Base-by-base conservation (phyloP, 2,797 vertebrate genomes). In the Calcarius lapponicus region DNA sequence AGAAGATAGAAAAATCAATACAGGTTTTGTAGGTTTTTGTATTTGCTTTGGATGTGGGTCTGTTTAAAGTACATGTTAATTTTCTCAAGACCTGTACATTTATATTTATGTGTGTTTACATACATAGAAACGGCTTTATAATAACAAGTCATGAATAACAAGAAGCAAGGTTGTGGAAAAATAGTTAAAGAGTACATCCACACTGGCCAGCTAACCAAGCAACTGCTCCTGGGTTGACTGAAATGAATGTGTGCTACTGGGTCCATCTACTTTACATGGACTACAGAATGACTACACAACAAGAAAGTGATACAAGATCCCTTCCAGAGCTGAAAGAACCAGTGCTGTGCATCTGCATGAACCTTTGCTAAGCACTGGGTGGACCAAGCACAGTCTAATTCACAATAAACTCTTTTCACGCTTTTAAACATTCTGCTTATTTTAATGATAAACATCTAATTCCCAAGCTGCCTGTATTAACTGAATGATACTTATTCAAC, bases 371-470 rank as follows among this genome's bases (percentile, higher is more conserved):
- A 78, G 45, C n/a, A 58, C 42, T 20, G 31, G 13, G 34, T 43
- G 18, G 43, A 81, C 50, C 58, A 75, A 60, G 38, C 42, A 54
- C 9, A 22, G 34, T 8, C 34, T 56, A 31, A 80, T 42, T 48
- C 53, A 93, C 75, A 87, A 42, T 17, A 50, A 92, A 66, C 22
- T 51, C 93, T 93, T 91, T 81, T 92, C 66, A 86, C 45, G 24
- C 70, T 88, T 90, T 90, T 84, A 90, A 90, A 81, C 28, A 6
- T 88, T 79, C 83, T 84, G 56, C 73, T 95, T 79, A 72, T 90
- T 94, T 95, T 81, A 90, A 92, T 48, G 88, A 92, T 79, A 93
- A 86, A 80, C 76, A 86, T 51, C n/a, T 66, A 79, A 94, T 88
- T 94, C 93, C 92, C 93, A 90, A 79, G 66, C 36, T 56, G 58